These are phyloP conservation scores for Protosalanx chinensis DNA, from an alignment of 2,797 vertebrate species.

Conservation along the genomic window DNA sequence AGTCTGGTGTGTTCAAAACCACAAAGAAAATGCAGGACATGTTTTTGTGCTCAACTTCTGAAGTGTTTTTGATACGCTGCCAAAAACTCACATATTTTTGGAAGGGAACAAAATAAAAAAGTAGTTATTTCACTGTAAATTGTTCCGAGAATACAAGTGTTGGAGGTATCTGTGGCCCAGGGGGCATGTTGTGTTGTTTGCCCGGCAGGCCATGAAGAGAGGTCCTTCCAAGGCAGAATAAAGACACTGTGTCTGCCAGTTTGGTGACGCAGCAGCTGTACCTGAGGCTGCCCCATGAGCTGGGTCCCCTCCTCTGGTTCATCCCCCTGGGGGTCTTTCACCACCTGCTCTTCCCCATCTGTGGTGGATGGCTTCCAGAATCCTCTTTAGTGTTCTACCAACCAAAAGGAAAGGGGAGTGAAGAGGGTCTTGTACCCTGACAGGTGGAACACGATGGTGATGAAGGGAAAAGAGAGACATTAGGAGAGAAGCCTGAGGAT, in stretches of 20 bases:
- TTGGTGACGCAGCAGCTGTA: conserved; percentile 39
- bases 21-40: background rate
- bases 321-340: conserved; percentile 44
- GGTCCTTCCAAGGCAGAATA: conserved; percentile 41
- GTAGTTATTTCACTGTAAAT: background rate
- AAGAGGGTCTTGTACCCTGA: conserved; percentile 42
- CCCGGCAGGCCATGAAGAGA: conserved; percentile 12
- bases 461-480: conserved; percentile 27
- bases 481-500: conserved; percentile 25
- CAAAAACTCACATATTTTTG: conserved; percentile 8
- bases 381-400: conserved; percentile 43
- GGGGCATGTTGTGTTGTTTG: conserved; percentile 7
- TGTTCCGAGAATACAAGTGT: background rate
- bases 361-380: conserved; percentile 55
- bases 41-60: background rate
- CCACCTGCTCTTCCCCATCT: conserved; percentile 61
- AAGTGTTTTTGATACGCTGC: background rate
- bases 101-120: background rate
- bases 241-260: conserved; percentile 43
- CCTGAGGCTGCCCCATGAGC: conserved; percentile 58
- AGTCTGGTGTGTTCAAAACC: background rate
- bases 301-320: conserved; percentile 50
- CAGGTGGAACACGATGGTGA: conserved; percentile 42
- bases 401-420: conserved; percentile 33
- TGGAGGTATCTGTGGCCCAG: background rate